Base-by-base conservation (phyloP, 2,888 invertebrate species). In the Microctonus brassicae region DNA sequence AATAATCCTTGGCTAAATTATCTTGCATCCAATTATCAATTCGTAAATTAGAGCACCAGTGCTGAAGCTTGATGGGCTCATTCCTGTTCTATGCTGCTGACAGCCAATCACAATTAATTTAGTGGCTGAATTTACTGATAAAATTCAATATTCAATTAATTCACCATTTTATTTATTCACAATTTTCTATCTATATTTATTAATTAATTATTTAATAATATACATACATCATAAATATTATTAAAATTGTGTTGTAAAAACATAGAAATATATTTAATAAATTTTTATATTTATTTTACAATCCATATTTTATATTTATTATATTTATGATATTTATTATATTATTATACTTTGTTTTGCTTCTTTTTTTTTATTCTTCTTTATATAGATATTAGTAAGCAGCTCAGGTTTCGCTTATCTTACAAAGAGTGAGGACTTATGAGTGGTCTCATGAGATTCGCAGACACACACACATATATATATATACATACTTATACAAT, bases 371-470 rank as follows among this genome's bases (percentile, higher is more conserved):
- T 53, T 17, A n/a, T 11, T 24, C n/a, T 52, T 24, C 17, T 47
- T 17, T 11, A 11, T 11, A 2, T 39, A 26, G 52, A 63, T 63
- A 63, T 63, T 47, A 63, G 65, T 65, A 65, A 55, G 55, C 65
- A 29, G 52, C 65, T 22, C 78, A 72, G 73, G 77, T 78, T 78
- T 77, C 76, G 77, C 78, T 82, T 82, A 82, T 82, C 82, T 76
- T 74, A 71, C 74, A 72, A 73, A 65, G 66, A 55, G 79, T 72
- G 77, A 76, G 74, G 73, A 76, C 77, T 73, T 76, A 76, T 70
- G 78, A 81, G 81, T 76, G 77, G 76, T 77, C 82, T 79, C 79
- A 57, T 63, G 72, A 62, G 72, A 67, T 68, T 63, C 62, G 63
- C 17, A 1, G 47, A 47, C 7, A 20, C 1, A 47, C n/a, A 39